Evolutionary conservation across 2,888 invertebrate genomes (phyloP).

Genomic region (Ernsta delagoae): DNA sequence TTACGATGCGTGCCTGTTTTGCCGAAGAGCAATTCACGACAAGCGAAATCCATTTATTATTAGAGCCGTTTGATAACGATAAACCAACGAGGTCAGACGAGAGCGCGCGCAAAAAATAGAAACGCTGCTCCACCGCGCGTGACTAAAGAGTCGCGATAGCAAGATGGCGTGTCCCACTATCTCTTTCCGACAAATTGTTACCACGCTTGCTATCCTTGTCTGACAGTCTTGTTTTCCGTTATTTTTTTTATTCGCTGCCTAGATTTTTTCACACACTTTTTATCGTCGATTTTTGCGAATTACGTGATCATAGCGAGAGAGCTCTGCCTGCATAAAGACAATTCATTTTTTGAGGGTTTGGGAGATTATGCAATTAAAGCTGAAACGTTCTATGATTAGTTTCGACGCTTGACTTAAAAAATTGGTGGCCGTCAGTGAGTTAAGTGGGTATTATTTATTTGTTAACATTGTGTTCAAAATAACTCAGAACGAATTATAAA

Average conservation of each 20-base stretch:
- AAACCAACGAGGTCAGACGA: conserved; percentile 81
- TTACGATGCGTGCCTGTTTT: conserved; percentile 57
- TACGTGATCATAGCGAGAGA: conserved; percentile 67
- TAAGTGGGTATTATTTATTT: not conserved
- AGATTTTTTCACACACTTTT: conserved; percentile 60
- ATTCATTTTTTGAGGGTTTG: conserved; percentile 49
- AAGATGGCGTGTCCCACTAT: conserved; percentile 71
- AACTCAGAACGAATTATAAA: not conserved
- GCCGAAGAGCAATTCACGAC: conserved; percentile 59
- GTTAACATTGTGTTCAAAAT: not conserved
- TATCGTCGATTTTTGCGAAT: conserved; percentile 72
- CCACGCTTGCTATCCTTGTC: conserved; percentile 58
- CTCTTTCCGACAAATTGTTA: conserved; percentile 58
- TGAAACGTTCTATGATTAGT: conserved; percentile 37
- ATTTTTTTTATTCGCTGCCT: conserved; percentile 65
- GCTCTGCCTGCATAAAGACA: conserved; percentile 47
- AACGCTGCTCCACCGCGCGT: conserved; percentile 79
- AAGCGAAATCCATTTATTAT: conserved; percentile 75
- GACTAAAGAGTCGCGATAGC: conserved; percentile 76
- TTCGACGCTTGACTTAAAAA: conserved; percentile 33
- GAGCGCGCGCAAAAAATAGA: conserved; percentile 80
- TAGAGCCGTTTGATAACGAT: conserved; percentile 79
- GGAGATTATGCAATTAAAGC: conserved; percentile 23
- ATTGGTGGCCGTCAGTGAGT: not conserved
- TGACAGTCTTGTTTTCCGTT: conserved; percentile 68